phyloP scores from a whole-genome alignment of 2,113 vertebrate species.

The Andinoacara biseriatus region DNA sequence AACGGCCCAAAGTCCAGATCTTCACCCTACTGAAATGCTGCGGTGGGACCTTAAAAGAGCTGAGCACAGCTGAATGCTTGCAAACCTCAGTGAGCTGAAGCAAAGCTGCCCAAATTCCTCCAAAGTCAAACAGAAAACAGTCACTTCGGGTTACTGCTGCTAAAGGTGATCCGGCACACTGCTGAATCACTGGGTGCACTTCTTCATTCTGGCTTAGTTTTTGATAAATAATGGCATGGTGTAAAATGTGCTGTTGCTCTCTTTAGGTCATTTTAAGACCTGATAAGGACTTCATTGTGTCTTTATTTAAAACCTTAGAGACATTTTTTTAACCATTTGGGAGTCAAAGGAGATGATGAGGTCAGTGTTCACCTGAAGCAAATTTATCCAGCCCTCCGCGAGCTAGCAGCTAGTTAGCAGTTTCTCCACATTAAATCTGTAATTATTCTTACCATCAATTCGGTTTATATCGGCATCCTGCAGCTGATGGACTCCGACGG shows the following conservation, averaged over 20 bases:
- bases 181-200: not conserved
- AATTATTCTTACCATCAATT: not conserved
- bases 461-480: not conserved
- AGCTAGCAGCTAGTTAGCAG: conserved; percentile 16
- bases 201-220: not conserved
- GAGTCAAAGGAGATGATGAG: not conserved
- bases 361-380: too few species aligned
- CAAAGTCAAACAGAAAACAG: not conserved
- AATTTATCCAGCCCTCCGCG: not conserved
- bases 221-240: not conserved
- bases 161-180: not conserved
- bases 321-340: too few species aligned
- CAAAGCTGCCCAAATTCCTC: not conserved
- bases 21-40: not conserved
- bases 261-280: not conserved
- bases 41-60: not conserved
- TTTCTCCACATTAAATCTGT: not conserved
- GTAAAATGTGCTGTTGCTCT: not conserved
- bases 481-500: not conserved
- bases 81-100: not conserved
- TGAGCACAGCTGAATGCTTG: not conserved
- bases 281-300: not conserved
- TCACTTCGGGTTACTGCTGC: not conserved
- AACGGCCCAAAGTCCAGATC: not conserved
- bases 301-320: not conserved